These are phyloP conservation scores for Torymus aiolomorphi DNA, from an alignment of 2,888 invertebrate genomes.

Conservation along the genomic window DNA sequence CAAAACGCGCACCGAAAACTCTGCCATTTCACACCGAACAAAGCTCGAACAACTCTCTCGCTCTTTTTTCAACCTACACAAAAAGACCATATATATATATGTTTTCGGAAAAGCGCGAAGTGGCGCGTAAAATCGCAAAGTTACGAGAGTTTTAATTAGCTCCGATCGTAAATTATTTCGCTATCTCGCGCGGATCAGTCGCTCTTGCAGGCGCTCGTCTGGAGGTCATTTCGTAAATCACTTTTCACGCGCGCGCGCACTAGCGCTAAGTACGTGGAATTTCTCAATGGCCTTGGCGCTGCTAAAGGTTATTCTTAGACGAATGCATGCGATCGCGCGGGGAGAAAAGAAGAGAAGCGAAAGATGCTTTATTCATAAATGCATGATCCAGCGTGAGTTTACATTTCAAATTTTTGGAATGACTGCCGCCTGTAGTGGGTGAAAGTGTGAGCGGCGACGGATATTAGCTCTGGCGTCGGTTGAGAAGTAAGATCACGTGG, in stretches of 20 bases:
- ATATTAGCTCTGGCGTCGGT: constrained; percentile 19
- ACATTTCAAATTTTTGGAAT: constrained; percentile 43
- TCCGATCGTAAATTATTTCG: constrained; percentile 36
- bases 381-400: constrained; percentile 43
- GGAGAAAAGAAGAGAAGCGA: no score
- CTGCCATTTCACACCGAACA: neutral
- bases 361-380: constrained; percentile 46
- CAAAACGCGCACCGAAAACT: neutral
- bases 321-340: constrained; percentile 12
- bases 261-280: neutral
- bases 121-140: constrained; percentile 10
- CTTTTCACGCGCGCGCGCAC: constrained; percentile 15
- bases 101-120: neutral
- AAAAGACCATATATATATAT: neutral
- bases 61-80: no score
- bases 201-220: no score
- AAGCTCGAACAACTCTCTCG: neutral
- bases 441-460: neutral
- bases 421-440: neutral
- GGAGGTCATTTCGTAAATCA: constrained; percentile 46
- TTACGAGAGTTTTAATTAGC: constrained; percentile 34
- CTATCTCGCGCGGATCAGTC: neutral
- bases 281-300: constrained; percentile 9
- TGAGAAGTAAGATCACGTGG: neutral
- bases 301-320: constrained; percentile 13